phyloP scores from a whole-genome alignment of 1,140 invertebrate genomes.

The Aphidius gifuensis region DNA sequence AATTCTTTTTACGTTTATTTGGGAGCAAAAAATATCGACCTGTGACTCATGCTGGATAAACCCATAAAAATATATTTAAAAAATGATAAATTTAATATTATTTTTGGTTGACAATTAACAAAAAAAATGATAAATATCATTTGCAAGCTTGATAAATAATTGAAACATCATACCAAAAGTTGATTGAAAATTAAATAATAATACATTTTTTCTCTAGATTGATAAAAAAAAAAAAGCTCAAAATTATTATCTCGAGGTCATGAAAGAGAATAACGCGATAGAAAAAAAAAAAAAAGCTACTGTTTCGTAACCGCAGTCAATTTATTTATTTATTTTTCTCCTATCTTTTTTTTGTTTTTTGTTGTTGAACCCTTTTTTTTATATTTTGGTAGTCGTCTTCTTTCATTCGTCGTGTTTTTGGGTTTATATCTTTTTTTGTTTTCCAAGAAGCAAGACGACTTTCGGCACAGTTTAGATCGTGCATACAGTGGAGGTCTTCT shows the following conservation, averaged over 20 bases:
- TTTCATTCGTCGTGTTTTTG: too few relatives aligned
- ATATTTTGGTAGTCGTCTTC: too few relatives aligned
- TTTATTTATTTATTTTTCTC: constrained; percentile 7
- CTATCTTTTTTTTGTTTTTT: neutral
- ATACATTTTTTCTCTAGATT: too few relatives aligned
- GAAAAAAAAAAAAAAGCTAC: constrained; percentile 9
- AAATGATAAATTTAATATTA: too few relatives aligned
- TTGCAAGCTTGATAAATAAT: too few relatives aligned
- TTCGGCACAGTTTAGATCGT: constrained; percentile 16
- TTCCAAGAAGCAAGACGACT: constrained; percentile 11
- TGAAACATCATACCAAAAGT: too few relatives aligned
- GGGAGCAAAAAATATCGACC: constrained; percentile 15
- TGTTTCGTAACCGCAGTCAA: constrained; percentile 21
- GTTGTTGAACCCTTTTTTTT: too few relatives aligned
- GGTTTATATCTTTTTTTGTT: too few relatives aligned
- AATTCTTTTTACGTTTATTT: constrained; percentile 12
- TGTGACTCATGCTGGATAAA: constrained; percentile 18
- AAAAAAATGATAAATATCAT: too few relatives aligned
- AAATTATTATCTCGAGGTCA: neutral
- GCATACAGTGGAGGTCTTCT: neutral
- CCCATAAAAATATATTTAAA: neutral
- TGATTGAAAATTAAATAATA: too few relatives aligned
- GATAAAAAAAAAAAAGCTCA: too few relatives aligned
- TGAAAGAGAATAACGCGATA: constrained; percentile 1
- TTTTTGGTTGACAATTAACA: too few relatives aligned